A percentile compares a stretch with the other conserved stretches of the same genome.
Evolutionary conservation across 2,113 vertebrate genomes (phyloP).

Genomic region (Rhombomys opimus): DNA sequence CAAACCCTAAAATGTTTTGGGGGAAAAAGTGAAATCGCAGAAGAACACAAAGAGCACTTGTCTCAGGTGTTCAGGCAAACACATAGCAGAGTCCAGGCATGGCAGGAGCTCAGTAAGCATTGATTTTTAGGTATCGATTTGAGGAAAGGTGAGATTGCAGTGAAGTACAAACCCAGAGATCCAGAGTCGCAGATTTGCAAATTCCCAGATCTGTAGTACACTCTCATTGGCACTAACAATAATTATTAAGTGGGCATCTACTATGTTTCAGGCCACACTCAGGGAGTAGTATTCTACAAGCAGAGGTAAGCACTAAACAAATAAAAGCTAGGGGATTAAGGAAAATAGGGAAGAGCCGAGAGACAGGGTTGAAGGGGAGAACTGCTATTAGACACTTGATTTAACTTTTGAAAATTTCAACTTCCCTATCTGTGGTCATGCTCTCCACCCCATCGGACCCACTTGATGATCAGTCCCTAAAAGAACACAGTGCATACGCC

Average conservation of each 20-base stretch:
- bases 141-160: neutral
- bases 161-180: neutral
- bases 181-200: neutral
- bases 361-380: too few species aligned
- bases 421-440: conserved; percentile 27
- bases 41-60: conserved; percentile 6
- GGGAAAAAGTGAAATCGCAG: neutral
- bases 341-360: neutral
- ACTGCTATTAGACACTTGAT: neutral
- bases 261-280: neutral
- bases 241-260: neutral
- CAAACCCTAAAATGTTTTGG: conserved; percentile 1
- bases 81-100: neutral
- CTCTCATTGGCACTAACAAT: neutral
- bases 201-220: neutral
- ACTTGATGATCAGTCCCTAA: neutral
- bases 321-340: neutral
- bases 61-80: neutral
- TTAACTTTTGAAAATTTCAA: conserved; percentile 6
- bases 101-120: neutral
- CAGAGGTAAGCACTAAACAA: neutral
- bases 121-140: neutral
- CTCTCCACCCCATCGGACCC: neutral
- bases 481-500: neutral
- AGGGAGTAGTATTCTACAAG: neutral